phyloP scores from a whole-genome alignment of 2,797 vertebrate genomes.

The Benthosema pterotum region DNA sequence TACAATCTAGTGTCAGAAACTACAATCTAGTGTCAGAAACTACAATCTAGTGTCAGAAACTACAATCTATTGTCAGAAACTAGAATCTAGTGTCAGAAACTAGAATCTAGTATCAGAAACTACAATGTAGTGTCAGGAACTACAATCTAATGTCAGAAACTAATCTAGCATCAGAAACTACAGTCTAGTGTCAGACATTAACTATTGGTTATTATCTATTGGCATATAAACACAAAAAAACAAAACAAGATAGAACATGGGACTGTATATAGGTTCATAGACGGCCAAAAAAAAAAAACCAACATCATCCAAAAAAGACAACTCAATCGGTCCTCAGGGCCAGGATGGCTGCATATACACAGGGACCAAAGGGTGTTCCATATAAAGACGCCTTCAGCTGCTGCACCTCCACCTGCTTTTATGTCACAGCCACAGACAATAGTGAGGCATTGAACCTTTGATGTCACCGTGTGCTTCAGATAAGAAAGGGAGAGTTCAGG shows the following conservation, averaged over 20 bases:
- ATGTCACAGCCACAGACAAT: slow-evolving; percentile 24
- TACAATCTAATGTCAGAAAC: too few species aligned
- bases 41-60: too few species aligned
- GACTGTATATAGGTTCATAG: slow-evolving; percentile 2
- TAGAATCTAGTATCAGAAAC: too few species aligned
- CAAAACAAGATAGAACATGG: slow-evolving; percentile 15
- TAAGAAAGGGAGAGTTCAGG: slow-evolving; percentile 45
- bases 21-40: too few species aligned
- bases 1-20: too few species aligned
- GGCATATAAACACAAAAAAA: neutral
- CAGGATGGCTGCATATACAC: slow-evolving; percentile 6
- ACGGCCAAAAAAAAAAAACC: slow-evolving; percentile 45
- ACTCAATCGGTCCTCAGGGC: slow-evolving; percentile 31
- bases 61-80: too few species aligned
- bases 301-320: too few species aligned
- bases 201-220: too few species aligned
- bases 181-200: too few species aligned
- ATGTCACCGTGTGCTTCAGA: slow-evolving; percentile 52
- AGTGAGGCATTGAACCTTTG: slow-evolving; percentile 30
- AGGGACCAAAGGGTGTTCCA: slow-evolving; percentile 26
- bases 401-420: slow-evolving; percentile 18
- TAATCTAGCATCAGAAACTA: too few species aligned
- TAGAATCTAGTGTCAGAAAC: too few species aligned
- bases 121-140: too few species aligned
- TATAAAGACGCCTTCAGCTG: slow-evolving; percentile 35